Evolutionary conservation across 2,888 invertebrate species (phyloP).

Genomic region (Drosophila villosipedis): DNA sequence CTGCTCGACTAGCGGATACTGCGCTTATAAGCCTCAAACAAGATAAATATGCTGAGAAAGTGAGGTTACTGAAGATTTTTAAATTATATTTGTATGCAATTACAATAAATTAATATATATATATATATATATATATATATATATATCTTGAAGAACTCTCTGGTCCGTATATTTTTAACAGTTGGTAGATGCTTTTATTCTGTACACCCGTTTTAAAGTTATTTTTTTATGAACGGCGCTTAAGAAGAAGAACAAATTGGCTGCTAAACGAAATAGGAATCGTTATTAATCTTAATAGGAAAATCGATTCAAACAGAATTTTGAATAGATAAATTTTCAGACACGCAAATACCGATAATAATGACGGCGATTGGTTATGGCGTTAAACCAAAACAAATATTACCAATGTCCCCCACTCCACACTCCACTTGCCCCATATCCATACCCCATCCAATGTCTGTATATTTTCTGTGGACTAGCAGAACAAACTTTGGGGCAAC

Average conservation of each 20-base stretch:
- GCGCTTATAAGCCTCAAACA: neutral
- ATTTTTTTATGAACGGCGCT: neutral
- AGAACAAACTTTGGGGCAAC: conserved; percentile 29
- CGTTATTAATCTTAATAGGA: conserved; percentile 47
- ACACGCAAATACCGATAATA: conserved; percentile 46
- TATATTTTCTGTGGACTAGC: conserved; percentile 6
- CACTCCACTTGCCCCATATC: neutral
- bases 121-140: no score
- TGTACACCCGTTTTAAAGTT: neutral
- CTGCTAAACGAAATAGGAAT: conserved; percentile 31
- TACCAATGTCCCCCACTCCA: conserved; percentile 2
- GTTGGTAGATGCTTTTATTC: neutral
- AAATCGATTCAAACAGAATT: conserved; percentile 54
- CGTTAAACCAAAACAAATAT: conserved; percentile 63
- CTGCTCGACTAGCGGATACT: neutral
- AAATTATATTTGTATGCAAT: no score
- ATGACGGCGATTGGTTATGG: conserved; percentile 17
- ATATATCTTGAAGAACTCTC: neutral
- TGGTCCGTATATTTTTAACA: no score
- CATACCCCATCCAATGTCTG: neutral
- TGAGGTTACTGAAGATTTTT: neutral
- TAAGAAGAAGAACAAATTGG: conserved; percentile 4
- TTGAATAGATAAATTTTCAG: conserved; percentile 41
- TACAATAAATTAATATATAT: no score
- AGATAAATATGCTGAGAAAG: neutral